Evolutionary conservation across 2,113 vertebrate genomes (phyloP).

Genomic region (Stercorarius parasiticus): DNA sequence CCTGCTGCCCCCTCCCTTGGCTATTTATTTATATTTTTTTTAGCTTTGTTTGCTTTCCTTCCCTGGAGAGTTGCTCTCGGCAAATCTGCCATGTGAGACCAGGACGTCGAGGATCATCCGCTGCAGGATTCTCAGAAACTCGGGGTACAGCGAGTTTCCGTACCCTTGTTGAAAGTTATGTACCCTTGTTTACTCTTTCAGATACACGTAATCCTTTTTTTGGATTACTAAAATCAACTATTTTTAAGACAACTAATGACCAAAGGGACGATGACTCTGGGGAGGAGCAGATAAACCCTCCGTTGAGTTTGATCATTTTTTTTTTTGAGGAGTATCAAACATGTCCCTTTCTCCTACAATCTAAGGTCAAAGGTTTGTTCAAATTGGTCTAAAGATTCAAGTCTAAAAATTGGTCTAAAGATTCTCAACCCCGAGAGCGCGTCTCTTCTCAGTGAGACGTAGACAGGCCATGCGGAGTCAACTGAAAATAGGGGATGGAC

Average conservation of each 20-base stretch:
- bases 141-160: fast-evolving
- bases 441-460: neutral
- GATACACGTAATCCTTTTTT: neutral
- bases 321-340: neutral
- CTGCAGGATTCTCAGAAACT: neutral
- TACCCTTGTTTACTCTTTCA: neutral
- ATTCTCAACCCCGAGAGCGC: fast-evolving
- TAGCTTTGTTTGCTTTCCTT: neutral
- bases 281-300: neutral
- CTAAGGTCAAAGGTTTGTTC: neutral
- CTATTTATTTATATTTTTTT: neutral
- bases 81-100: neutral
- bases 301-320: fast-evolving
- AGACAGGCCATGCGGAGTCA: neutral
- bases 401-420: neutral
- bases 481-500: neutral
- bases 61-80: neutral
- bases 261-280: neutral
- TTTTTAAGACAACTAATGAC: neutral
- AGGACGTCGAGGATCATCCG: fast-evolving
- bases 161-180: neutral
- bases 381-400: neutral
- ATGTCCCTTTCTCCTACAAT: neutral
- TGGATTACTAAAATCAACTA: neutral
- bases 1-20: neutral